These are phyloP conservation scores for Willowsia nigromaculata DNA, from an alignment of 2,888 invertebrate species.

Conservation along the genomic window DNA sequence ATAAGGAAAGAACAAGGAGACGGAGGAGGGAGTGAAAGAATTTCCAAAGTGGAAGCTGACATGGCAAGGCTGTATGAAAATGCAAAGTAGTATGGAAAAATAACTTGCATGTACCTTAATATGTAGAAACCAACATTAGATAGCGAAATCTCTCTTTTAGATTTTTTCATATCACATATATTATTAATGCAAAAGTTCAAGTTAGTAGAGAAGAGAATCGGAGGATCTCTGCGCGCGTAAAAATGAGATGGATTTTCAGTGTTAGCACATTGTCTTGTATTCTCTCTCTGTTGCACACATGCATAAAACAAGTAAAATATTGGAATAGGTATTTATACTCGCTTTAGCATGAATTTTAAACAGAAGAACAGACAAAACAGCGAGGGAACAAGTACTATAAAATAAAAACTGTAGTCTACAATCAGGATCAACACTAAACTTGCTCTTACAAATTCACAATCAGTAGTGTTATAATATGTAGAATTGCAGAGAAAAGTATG, in stretches of 20 bases:
- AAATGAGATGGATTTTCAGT: conserved; percentile 34
- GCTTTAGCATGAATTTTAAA: background rate
- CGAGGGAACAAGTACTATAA: background rate
- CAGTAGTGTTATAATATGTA: background rate
- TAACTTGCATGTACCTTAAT: background rate
- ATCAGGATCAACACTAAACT: background rate
- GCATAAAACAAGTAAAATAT: background rate
- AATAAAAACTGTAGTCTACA: background rate
- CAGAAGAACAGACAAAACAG: background rate
- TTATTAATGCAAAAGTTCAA: conserved; percentile 35
- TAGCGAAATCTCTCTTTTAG: background rate
- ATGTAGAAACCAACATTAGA: background rate
- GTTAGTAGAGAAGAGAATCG: background rate
- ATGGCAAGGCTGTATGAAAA: background rate
- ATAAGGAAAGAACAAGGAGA: conserved; percentile 4
- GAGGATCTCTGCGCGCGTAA: conserved; percentile 37
- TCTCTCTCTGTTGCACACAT: background rate
- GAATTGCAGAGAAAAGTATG: background rate
- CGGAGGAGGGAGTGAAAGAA: conserved; percentile 20
- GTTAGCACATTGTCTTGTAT: conserved; percentile 53
- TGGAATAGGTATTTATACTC: background rate
- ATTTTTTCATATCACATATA: background rate
- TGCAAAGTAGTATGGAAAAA: background rate
- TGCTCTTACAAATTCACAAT: background rate
- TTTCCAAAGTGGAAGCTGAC: conserved; percentile 10